These are phyloP conservation scores for Sceloporus undulatus DNA, from an alignment of 2,113 vertebrate species.

Conservation along the genomic window DNA sequence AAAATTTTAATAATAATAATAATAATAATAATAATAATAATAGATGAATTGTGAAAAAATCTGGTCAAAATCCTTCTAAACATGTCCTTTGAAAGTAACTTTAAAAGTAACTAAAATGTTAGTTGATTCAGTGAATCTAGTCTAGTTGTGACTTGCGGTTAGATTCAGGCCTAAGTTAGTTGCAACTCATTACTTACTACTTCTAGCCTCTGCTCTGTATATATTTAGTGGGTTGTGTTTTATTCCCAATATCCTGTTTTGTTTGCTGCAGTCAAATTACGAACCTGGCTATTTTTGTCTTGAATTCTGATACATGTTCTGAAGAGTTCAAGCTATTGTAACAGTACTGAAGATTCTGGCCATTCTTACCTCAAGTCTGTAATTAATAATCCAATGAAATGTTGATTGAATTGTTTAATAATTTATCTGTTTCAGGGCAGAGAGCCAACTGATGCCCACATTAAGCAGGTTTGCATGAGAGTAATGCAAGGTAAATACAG, in stretches of 20 bases:
- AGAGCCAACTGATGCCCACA: constrained; percentile 93
- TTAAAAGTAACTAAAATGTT: neutral
- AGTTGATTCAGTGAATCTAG: no score
- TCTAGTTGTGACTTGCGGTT: no score
- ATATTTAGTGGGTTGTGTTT: neutral
- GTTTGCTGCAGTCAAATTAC: neutral
- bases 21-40: no score
- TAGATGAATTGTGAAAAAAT: no score
- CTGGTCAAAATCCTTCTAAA: no score
- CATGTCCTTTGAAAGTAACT: neutral
- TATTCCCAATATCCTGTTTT: neutral
- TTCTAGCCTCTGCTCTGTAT: no score
- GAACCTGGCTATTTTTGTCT: neutral
- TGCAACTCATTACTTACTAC: no score
- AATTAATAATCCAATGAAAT: neutral
- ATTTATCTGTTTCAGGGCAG: constrained; percentile 83
- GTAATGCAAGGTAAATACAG: constrained; percentile 94
- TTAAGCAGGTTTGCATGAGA: constrained; percentile 97
- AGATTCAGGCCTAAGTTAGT: no score
- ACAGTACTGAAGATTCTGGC: neutral
- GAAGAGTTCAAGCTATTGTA: neutral
- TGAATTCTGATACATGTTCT: neutral
- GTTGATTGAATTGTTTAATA: neutral
- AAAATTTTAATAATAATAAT: no score
- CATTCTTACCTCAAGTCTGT: neutral